Evolutionary conservation across 2,113 vertebrate species (phyloP).

Genomic region (Isurus oxyrinchus): DNA sequence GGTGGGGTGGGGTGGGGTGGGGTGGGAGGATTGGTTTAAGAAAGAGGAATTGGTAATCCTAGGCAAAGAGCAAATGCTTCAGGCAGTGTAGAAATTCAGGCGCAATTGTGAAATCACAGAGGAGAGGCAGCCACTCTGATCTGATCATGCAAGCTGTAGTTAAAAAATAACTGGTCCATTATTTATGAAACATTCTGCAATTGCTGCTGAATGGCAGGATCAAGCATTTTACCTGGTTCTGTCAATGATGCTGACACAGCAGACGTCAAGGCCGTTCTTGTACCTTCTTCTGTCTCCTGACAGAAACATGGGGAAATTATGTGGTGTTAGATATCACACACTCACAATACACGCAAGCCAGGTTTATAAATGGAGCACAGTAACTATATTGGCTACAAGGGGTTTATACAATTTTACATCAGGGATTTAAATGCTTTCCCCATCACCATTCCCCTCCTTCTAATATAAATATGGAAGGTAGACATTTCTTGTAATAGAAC

Average conservation of each 20-base stretch:
- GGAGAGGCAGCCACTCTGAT: constrained; percentile 31
- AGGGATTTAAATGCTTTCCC: background rate
- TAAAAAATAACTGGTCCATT: constrained; percentile 31
- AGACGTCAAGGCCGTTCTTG: constrained; percentile 38
- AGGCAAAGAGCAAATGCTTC: background rate
- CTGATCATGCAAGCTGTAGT: constrained; percentile 30
- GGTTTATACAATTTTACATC: background rate
- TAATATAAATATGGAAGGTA: background rate
- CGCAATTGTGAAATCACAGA: constrained; percentile 23
- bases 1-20: no score
- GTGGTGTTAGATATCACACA: background rate
- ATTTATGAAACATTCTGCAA: constrained; percentile 39
- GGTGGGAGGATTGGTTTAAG: background rate
- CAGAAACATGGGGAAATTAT: background rate
- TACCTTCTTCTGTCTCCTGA: background rate
- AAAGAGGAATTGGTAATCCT: background rate
- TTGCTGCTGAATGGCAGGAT: constrained; percentile 36
- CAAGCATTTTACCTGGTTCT: constrained; percentile 32
- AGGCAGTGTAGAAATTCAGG: constrained; percentile 23
- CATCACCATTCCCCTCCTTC: background rate
- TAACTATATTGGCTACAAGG: background rate
- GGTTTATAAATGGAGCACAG: background rate
- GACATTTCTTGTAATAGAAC: background rate
- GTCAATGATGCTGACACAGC: constrained; percentile 45
- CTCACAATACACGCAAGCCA: background rate